Percentiles rank a stretch among this genome's conserved stretches.
Evolutionary conservation across 2,113 vertebrate species (phyloP).

Genomic region (Nematolebias whitei): DNA sequence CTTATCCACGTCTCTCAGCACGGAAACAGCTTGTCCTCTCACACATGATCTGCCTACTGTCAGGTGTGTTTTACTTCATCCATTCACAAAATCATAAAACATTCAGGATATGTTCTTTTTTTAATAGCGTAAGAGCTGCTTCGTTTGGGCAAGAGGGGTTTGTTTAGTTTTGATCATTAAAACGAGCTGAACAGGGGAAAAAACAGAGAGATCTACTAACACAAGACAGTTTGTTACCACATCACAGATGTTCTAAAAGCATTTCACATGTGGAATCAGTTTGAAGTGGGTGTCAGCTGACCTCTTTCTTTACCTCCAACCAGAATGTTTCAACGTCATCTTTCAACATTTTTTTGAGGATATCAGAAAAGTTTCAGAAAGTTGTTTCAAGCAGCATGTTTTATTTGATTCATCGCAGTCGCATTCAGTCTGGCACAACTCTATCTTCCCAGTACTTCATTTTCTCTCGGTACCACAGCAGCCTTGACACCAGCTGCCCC

Average conservation of each 20-base stretch:
- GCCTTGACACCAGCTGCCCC: slow-evolving; percentile 40
- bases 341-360: neutral
- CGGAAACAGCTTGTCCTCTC: slow-evolving; percentile 24
- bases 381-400: neutral
- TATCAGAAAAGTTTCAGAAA: neutral
- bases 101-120: neutral
- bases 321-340: neutral
- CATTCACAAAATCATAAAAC: neutral
- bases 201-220: neutral
- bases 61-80: slow-evolving; percentile 24
- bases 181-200: too few relatives aligned
- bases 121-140: too few relatives aligned
- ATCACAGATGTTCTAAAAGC: too few relatives aligned
- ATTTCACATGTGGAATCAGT: too few relatives aligned
- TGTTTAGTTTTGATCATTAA: too few relatives aligned
- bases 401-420: slow-evolving; percentile 17
- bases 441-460: slow-evolving; percentile 1
- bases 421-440: slow-evolving; percentile 1
- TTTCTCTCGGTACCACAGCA: slow-evolving; percentile 20
- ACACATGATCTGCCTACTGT: slow-evolving; percentile 5
- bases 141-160: neutral
- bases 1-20: slow-evolving; percentile 53
- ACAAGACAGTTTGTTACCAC: too few relatives aligned
- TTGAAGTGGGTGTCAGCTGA: neutral
- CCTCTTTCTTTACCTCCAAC: neutral